Evolutionary conservation across 1,140 invertebrate species (phyloP).

Genomic region (Dolichoris vasculosae): DNA sequence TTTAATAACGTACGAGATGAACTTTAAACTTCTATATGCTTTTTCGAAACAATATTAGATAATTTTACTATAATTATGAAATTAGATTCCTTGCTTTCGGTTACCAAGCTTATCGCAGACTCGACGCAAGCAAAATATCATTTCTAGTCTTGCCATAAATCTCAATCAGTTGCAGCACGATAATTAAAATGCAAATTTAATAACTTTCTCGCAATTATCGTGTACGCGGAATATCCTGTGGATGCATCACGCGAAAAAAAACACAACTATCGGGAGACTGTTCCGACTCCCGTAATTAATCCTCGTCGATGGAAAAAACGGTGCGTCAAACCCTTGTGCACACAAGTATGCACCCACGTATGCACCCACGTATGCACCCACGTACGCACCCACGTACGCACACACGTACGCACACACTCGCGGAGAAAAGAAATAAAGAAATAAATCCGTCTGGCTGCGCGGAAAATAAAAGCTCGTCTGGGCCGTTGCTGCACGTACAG

Average conservation of each 20-base stretch:
- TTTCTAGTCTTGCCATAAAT: neutral
- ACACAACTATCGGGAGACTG: neutral
- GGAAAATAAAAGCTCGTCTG: slow-evolving; percentile 34
- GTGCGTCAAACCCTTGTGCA: neutral
- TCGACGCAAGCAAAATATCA: neutral
- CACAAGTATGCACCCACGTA: too few relatives aligned
- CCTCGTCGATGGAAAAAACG: slow-evolving; percentile 14
- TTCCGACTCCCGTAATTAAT: slow-evolving; percentile 16
- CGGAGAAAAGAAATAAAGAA: neutral
- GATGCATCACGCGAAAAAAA: neutral
- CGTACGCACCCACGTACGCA: too few relatives aligned
- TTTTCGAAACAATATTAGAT: neutral
- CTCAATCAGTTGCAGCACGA: neutral
- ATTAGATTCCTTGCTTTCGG: neutral
- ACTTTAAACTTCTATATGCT: neutral
- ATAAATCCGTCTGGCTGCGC: slow-evolving; percentile 17
- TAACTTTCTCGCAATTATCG: neutral
- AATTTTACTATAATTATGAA: neutral
- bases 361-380: too few relatives aligned
- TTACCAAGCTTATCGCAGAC: neutral
- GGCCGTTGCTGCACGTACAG: too few relatives aligned
- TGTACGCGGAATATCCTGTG: neutral
- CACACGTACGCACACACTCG: too few relatives aligned
- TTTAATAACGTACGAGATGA: neutral
- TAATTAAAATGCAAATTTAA: slow-evolving; percentile 27